Conservation (phyloP, 2,113 vertebrate genomes). For the Bungarus multicinctus region DNA sequence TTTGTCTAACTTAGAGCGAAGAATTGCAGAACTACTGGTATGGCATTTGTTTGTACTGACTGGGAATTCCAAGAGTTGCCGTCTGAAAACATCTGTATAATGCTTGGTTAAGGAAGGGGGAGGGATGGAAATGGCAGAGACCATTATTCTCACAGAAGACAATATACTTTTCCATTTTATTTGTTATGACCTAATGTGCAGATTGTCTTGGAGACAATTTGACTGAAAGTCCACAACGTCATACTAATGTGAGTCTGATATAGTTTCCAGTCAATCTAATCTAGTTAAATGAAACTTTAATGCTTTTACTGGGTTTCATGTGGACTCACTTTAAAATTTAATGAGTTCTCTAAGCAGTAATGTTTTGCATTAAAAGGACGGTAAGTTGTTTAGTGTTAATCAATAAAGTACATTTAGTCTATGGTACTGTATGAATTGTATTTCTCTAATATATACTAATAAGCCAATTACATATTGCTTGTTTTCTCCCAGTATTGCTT, state of each 20-base stretch:
- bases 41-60: neutral
- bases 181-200: constrained; percentile 15
- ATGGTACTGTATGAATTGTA: neutral
- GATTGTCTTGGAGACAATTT: constrained; percentile 8
- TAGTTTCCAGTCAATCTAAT: constrained; percentile 28
- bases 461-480: neutral
- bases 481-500: neutral
- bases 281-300: constrained; percentile 56
- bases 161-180: neutral
- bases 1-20: neutral
- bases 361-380: constrained; percentile 42
- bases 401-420: constrained; percentile 43
- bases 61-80: neutral
- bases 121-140: neutral
- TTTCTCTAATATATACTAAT: neutral
- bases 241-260: constrained; percentile 2
- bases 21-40: neutral
- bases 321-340: constrained; percentile 48
- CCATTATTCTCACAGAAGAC: neutral
- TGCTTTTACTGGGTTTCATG: constrained; percentile 37
- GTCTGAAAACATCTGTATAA: neutral
- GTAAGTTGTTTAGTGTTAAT: constrained; percentile 17
- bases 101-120: neutral
- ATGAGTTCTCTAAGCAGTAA: constrained; percentile 41
- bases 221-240: constrained; percentile 8